Evolutionary conservation across 2,888 invertebrate species (phyloP).

Genomic region (Pachydiplax longipennis): DNA sequence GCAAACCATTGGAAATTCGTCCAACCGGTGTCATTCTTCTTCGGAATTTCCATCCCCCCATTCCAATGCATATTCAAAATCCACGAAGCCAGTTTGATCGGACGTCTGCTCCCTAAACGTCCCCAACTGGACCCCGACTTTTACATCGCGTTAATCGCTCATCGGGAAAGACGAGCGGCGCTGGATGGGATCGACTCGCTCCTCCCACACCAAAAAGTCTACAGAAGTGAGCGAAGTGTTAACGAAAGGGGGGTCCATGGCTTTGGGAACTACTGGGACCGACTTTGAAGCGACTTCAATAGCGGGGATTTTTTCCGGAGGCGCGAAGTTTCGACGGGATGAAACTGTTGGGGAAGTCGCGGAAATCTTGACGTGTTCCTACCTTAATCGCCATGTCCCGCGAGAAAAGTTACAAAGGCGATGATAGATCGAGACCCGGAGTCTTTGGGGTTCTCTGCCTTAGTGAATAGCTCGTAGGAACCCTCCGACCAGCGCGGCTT

Average conservation of each 20-base stretch:
- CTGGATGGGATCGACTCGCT: background rate
- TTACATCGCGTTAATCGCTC: background rate
- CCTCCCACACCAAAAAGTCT: too few relatives aligned
- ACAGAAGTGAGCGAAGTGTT: too few relatives aligned
- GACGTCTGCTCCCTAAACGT: background rate
- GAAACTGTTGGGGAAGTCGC: background rate
- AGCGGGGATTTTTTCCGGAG: too few relatives aligned
- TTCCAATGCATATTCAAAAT: background rate
- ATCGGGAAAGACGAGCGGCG: background rate
- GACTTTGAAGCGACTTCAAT: too few relatives aligned
- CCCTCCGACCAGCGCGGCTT: background rate
- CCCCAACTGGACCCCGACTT: background rate
- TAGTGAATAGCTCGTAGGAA: background rate
- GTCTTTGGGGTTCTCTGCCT: background rate
- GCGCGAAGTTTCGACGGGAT: background rate
- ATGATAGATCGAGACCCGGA: background rate
- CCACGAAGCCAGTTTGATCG: background rate
- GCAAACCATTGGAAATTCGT: background rate
- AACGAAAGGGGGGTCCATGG: too few relatives aligned
- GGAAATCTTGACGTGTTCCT: background rate
- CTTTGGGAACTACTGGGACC: too few relatives aligned
- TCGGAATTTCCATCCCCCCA: background rate
- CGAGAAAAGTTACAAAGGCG: background rate
- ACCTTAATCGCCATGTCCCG: too few relatives aligned
- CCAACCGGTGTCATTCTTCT: background rate